Base-by-base conservation (phyloP, 2,888 invertebrate species). In the Neoascia interrupta region DNA sequence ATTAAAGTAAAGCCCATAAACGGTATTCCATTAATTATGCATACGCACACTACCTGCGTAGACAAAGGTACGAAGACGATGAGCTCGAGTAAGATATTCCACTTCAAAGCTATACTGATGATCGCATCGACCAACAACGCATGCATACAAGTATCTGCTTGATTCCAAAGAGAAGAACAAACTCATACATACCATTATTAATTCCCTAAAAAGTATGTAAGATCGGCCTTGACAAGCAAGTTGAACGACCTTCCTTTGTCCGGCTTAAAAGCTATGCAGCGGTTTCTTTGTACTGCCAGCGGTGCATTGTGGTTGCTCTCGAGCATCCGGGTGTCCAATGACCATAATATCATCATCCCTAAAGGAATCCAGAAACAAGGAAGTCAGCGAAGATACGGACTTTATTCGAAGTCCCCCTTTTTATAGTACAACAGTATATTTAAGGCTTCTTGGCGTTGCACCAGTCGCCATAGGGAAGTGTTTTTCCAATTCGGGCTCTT, bases 211-310 rank as follows among this genome's bases (percentile, higher is more conserved):
- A 39, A 8, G 11, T 3, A 39, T 18, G 31, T 6, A 15, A 66
- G 16, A 31, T 63, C 66, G 56, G 23, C 73, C 79, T 73, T 79
- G 79, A 16, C 16, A 21, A 61, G 36, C 61, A 31, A 56, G 79
- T 73, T 79, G 73, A 79, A 73, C 68, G 79, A 79, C 66, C 79
- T 79, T 79, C 73, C 60, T 73, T 56, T 61, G 73, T 72, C 58
- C 60, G 26, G 49, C 31, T 36, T 23, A 63, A 60, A 31, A 58
- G 31, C 43, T 58, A 34, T 43, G 43, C 21, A 11, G 23, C 11
- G 45, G 51, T 34, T 4, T 13, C 31, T 37, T 49, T 51, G 53
- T 36, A 54, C 11, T 8, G 13, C 39, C 19, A 28, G 11, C 26
- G 11, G 19, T 19, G 18, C 19, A 10, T 56, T 49, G 41, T 68